phyloP scores from a whole-genome alignment of 2,113 vertebrate genomes.

The Cyprinodon tularosa region DNA sequence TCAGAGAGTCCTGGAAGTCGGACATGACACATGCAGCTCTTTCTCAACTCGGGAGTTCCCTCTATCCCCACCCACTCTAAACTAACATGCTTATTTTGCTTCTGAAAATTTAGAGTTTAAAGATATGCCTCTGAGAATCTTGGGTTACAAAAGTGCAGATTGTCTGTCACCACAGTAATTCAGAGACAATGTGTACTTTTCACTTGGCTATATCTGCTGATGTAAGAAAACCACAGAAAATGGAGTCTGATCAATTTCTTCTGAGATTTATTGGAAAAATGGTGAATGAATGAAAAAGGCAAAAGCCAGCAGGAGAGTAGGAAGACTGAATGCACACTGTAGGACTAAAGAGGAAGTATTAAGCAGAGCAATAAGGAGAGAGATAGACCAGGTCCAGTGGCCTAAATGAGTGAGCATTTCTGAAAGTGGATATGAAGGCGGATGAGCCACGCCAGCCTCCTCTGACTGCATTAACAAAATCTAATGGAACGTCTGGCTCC shows the following conservation, averaged over 20 bases:
- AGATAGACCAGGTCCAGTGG: constrained; percentile 31
- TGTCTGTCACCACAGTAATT: neutral
- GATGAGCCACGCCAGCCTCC: constrained; percentile 73
- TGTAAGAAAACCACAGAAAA: constrained; percentile 30
- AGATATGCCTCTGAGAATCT: constrained; percentile 26
- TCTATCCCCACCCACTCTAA: constrained; percentile 32
- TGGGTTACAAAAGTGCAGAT: constrained; percentile 46
- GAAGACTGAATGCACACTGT: constrained; percentile 9
- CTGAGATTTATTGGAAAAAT: constrained; percentile 5
- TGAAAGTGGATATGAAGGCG: constrained; percentile 76
- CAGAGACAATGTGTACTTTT: constrained; percentile 45
- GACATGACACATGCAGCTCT: constrained; percentile 22
- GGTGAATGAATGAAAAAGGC: neutral
- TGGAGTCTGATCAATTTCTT: constrained; percentile 3
- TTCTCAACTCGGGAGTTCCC: constrained; percentile 60
- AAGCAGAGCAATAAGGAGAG: constrained; percentile 21
- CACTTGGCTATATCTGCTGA: constrained; percentile 40
- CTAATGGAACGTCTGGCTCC: constrained; percentile 83
- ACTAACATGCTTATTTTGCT: neutral
- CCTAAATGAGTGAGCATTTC: constrained; percentile 64
- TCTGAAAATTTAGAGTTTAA: neutral
- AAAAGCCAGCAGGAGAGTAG: neutral
- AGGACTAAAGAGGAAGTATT: constrained; percentile 22
- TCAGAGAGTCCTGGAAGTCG: constrained; percentile 5
- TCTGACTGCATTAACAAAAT: constrained; percentile 80